These are phyloP conservation scores for Cyprinus carpio DNA, from an alignment of 2,113 vertebrate genomes.

Conservation along the genomic window DNA sequence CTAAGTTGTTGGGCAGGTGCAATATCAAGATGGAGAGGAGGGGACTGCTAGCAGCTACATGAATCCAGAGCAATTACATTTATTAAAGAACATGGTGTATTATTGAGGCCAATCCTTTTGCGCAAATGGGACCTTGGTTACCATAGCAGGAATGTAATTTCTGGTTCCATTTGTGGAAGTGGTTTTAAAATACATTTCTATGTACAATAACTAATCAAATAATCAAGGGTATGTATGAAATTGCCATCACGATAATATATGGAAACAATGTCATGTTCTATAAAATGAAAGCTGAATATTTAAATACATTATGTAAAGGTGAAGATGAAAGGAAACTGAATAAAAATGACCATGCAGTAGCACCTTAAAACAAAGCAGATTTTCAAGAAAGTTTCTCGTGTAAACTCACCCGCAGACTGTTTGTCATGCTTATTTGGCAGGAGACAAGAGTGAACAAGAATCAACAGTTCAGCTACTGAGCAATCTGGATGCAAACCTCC, in stretches of 20 bases:
- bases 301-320: background rate
- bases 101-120: conserved; percentile 34
- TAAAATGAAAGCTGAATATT: background rate
- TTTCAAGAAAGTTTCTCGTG: conserved; percentile 29
- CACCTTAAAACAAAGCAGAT: conserved; percentile 21
- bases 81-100: conserved; percentile 17
- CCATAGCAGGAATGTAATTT: background rate
- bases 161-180: background rate
- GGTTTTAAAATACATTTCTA: background rate
- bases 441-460: conserved; percentile 40
- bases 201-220: background rate
- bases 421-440: conserved; percentile 49
- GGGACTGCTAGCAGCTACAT: background rate
- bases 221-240: background rate
- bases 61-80: conserved; percentile 33
- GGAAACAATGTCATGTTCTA: background rate
- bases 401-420: conserved; percentile 29
- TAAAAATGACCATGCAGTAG: background rate
- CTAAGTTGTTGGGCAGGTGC: background rate
- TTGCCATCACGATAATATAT: background rate
- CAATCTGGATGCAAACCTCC: conserved; percentile 56
- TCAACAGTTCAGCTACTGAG: conserved; percentile 44
- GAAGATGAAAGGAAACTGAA: background rate
- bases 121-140: conserved; percentile 14
- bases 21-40: background rate